Evolutionary conservation across 2,113 vertebrate species (phyloP).

Genomic region (Lagopus muta): DNA sequence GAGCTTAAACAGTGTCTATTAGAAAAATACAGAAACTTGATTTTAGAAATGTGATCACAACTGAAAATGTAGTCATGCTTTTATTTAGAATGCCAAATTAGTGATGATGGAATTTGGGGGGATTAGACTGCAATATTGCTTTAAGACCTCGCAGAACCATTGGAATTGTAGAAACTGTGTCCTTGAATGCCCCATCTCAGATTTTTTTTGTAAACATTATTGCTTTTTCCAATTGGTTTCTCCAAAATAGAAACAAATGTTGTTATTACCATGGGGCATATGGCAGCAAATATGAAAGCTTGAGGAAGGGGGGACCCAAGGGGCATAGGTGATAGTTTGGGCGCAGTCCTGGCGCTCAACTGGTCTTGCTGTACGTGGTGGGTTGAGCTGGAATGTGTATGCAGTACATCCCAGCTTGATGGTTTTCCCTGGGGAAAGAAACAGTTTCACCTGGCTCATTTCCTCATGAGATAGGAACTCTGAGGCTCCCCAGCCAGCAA

Average conservation of each 20-base stretch:
- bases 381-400: background rate
- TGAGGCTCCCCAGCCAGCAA: background rate
- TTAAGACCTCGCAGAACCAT: background rate
- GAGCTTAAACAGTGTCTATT: background rate
- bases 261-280: background rate
- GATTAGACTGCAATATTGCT: background rate
- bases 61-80: background rate
- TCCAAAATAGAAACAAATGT: background rate
- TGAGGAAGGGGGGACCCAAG: background rate
- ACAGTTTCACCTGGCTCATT: background rate
- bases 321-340: accelerated
- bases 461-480: background rate
- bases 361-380: accelerated
- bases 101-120: background rate
- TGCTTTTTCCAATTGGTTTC: background rate
- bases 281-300: background rate
- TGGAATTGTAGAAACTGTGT: background rate
- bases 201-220: accelerated
- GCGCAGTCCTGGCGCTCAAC: background rate
- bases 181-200: background rate
- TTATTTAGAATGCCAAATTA: background rate
- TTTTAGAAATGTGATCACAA: background rate
- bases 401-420: background rate
- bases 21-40: background rate
- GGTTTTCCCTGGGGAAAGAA: background rate